These are phyloP conservation scores for Calliopsis andreniformis DNA, from an alignment of 1,140 invertebrate genomes.

Conservation along the genomic window DNA sequence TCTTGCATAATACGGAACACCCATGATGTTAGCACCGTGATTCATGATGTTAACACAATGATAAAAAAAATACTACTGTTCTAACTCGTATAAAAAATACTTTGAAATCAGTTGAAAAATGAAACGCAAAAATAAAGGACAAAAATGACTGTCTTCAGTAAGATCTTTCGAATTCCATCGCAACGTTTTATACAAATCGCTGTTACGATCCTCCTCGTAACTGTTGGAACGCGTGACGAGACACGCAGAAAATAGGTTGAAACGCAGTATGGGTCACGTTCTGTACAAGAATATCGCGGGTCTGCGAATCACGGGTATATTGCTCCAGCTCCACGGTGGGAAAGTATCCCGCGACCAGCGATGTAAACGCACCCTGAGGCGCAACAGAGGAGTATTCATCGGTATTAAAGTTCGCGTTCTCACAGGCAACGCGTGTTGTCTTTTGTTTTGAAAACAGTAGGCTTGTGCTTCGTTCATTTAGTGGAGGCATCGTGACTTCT, in stretches of 20 bases:
- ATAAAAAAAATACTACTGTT: too few species aligned
- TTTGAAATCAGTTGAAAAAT: too few species aligned
- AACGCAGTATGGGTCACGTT: background rate
- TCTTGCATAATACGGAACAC: slow-evolving; percentile 23
- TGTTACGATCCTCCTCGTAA: background rate
- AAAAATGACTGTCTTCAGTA: too few species aligned
- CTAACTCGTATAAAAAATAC: too few species aligned
- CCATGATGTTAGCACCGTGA: slow-evolving; percentile 9
- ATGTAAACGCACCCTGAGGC: slow-evolving; percentile 37
- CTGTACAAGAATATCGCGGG: background rate
- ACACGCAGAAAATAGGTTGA: background rate
- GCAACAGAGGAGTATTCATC: slow-evolving; percentile 26
- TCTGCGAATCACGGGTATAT: slow-evolving; percentile 10
- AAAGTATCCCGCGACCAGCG: slow-evolving; percentile 42
- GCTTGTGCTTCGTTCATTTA: background rate
- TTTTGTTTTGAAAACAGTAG: slow-evolving; percentile 36
- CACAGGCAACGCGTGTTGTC: slow-evolving; percentile 21
- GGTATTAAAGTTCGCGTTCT: slow-evolving; percentile 41
- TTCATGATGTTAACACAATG: background rate
- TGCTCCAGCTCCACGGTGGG: slow-evolving; percentile 32
- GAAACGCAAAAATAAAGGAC: too few species aligned
- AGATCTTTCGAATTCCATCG: too few species aligned
- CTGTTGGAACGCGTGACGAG: background rate
- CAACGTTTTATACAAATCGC: too few species aligned
- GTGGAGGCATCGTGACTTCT: background rate